A percentile compares a stretch with the other conserved stretches of the same genome.
phyloP scores from a whole-genome alignment of 1,140 invertebrate species.

The Maconellicoccus hirsutus region DNA sequence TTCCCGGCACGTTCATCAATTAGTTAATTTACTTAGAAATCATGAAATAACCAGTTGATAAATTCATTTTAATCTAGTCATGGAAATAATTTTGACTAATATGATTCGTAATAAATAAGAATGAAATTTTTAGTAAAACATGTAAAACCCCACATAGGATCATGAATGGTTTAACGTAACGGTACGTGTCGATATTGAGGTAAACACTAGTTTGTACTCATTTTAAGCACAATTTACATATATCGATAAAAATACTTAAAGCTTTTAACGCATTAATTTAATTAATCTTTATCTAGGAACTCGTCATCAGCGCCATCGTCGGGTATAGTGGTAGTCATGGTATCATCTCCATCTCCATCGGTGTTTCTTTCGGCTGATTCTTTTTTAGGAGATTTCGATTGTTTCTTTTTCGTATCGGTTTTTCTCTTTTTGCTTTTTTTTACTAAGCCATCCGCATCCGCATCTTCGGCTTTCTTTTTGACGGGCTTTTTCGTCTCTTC shows the following conservation, averaged over 20 bases:
- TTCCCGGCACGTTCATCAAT: too few relatives aligned
- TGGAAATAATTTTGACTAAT: too few relatives aligned
- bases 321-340: background rate
- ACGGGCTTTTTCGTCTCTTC: background rate
- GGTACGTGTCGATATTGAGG: background rate
- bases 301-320: conserved; percentile 1
- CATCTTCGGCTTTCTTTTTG: background rate
- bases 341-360: background rate
- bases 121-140: too few relatives aligned
- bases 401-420: background rate
- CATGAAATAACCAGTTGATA: too few relatives aligned
- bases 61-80: too few relatives aligned
- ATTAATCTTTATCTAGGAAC: conserved; percentile 18
- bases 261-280: conserved; percentile 19
- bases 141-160: too few relatives aligned
- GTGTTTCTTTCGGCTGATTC: background rate
- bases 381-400: background rate
- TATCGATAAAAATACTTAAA: conserved; percentile 13
- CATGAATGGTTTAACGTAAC: background rate
- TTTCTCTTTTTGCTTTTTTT: conserved; percentile 7
- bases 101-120: too few relatives aligned
- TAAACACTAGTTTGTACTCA: conserved; percentile 18
- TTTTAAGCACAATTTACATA: conserved; percentile 16
- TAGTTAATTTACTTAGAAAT: too few relatives aligned
- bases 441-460: background rate